Evolutionary conservation across 2,113 vertebrate species (phyloP).

Genomic region (Verasper variegatus): DNA sequence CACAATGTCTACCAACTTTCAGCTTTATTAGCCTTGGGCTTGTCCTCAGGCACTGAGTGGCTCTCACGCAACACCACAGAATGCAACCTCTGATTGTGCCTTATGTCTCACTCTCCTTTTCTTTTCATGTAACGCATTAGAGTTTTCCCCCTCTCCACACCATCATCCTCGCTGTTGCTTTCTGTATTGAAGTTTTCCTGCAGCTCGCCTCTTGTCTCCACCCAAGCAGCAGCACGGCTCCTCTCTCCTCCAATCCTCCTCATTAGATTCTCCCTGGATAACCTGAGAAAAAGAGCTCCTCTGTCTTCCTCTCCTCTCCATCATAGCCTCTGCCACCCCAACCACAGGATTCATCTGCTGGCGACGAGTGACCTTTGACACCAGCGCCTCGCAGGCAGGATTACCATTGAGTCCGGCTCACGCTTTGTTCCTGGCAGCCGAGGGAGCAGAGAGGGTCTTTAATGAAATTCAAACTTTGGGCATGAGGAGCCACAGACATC

Average conservation of each 20-base stretch:
- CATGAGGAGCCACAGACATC: slow-evolving; percentile 76
- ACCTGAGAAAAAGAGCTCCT: slow-evolving; percentile 74
- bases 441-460: slow-evolving; percentile 77
- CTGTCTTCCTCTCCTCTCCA: slow-evolving; percentile 72
- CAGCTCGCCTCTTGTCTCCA: slow-evolving; percentile 60
- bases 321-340: slow-evolving; percentile 74
- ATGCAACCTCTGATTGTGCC: slow-evolving; percentile 74
- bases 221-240: slow-evolving; percentile 55
- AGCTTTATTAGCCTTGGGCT: slow-evolving; percentile 78
- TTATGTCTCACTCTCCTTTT: slow-evolving; percentile 67
- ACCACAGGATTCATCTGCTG: slow-evolving; percentile 81
- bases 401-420: slow-evolving; percentile 77
- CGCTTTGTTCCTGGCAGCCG: slow-evolving; percentile 77
- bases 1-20: slow-evolving; percentile 76
- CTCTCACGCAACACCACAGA: slow-evolving; percentile 70
- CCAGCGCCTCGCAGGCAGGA: slow-evolving; percentile 81
- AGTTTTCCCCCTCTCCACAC: slow-evolving; percentile 44
- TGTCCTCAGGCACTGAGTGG: slow-evolving; percentile 74
- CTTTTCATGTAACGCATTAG: slow-evolving; percentile 67
- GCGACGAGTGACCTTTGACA: slow-evolving; percentile 79
- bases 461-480: slow-evolving; percentile 83
- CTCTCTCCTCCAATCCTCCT: slow-evolving; percentile 73
- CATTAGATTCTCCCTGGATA: slow-evolving; percentile 82
- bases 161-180: slow-evolving; percentile 60
- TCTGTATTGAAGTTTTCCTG: slow-evolving; percentile 67